Base-by-base conservation (phyloP, 2,888 invertebrate species). In the Drosophila monieri region DNA sequence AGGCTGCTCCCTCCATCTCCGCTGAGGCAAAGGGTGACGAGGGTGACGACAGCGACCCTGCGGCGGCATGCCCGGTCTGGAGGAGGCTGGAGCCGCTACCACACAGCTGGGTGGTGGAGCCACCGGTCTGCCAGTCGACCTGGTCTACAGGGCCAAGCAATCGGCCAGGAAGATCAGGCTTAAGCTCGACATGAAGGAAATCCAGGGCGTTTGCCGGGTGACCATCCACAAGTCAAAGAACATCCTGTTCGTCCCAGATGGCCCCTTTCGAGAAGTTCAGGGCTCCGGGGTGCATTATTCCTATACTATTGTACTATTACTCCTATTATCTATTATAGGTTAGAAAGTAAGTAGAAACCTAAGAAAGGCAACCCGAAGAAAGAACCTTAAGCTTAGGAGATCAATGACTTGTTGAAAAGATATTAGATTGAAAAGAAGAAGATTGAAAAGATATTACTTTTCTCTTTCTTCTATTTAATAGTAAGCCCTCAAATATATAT, bases 201-300 rank as follows among this genome's bases (percentile, higher is more conserved):
- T 97, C 62, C 91, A 91, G 92, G 99, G 99, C 21, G 98, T 99
- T 0, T 97, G 96, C 91, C 94, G 99, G 88, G 99, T 99, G 27
- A 99, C 99, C 57, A 99, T 99, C 91, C 95, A 99, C 84, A 99
- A 99, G 92, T 98, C 99, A 6, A 99, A 99, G 93, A 99, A 99
- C 93, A 99, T 99, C 85, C 93, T 99, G 18, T 99, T 99, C 90
- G 99, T 99, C 94, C 23, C 96, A 98, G 91, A 97, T 99, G 92
- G 98, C 98, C 1, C 99, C 99, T 32, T 99, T 99, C 47, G 99
- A 99, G 93, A 97, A 99, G 91, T 98, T 99, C 94, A 99, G 99
- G 94, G 96, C 97, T 10, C 96, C 96, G 0, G 97, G n/a, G n/a
- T n/a, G n/a, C n/a, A n/a, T n/a, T n/a, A n/a, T n/a, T n/a, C n/a